Percentiles rank a stretch among this genome's conserved stretches.
Evolutionary conservation across 2,113 vertebrate genomes (phyloP).

Genomic region (Eulacestoma nigropectus): DNA sequence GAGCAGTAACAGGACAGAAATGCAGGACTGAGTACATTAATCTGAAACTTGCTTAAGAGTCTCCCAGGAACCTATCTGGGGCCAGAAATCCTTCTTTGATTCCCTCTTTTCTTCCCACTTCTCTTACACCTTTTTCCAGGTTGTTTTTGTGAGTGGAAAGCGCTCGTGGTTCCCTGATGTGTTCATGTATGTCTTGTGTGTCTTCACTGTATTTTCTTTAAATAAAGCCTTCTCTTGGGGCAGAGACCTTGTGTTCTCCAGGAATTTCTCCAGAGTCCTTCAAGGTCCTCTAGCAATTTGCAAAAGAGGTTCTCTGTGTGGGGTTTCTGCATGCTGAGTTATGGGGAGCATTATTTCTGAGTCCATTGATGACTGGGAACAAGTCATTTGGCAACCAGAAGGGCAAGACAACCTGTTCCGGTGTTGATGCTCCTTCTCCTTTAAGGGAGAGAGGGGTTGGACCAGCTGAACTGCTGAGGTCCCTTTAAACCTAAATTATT

Average conservation of each 20-base stretch:
- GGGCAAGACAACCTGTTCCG: background rate
- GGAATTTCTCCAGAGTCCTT: background rate
- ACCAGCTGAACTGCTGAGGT: background rate
- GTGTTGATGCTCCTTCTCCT: background rate
- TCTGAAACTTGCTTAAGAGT: background rate
- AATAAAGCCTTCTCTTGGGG: background rate
- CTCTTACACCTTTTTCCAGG: background rate
- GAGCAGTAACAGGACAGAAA: background rate
- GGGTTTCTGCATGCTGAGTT: background rate
- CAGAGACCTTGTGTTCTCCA: background rate
- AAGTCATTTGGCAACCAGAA: background rate
- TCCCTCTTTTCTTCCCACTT: background rate
- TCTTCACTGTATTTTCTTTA: background rate
- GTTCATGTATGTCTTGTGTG: background rate
- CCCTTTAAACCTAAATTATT: background rate
- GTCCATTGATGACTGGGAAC: background rate
- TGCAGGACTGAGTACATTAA: background rate
- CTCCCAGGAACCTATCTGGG: background rate
- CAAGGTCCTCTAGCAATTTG: background rate
- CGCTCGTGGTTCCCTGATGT: accelerated
- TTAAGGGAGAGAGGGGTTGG: background rate
- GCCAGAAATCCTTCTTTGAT: background rate
- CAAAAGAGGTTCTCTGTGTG: background rate
- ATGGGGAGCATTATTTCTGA: background rate
- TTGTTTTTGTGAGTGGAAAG: background rate